Base-by-base conservation (phyloP, 2,888 invertebrate genomes). In the Papilio gigon region DNA sequence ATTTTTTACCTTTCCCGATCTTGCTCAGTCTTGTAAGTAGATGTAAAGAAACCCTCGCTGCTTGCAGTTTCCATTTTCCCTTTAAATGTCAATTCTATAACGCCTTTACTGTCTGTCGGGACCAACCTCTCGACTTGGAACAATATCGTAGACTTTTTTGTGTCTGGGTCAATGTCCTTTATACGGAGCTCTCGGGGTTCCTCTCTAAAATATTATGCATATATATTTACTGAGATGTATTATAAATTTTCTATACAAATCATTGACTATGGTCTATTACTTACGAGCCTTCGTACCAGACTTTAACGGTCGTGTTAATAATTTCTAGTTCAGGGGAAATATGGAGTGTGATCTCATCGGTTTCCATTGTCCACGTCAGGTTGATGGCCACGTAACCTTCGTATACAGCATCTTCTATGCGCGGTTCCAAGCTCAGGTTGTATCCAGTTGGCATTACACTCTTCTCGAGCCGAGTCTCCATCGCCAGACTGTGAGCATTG, bases 21-120 rank as follows among this genome's bases (percentile, higher is more conserved):
- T 70, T 89, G 83, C 1, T 92, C 90, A 0, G 82, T 81, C 0
- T 75, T 79, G 77, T 96, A 96, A 50, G 92, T 93, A 35, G 94
- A 94, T 78, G 94, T 94, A 79, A 96, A 96, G 70, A 97, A 92
- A 0, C 95, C 96, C 72, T 95, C 95, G 0, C 94, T 93, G 4
- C 90, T 92, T 6, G 93, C 93, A 17, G 94, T 93, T 70, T 93
- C 94, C 74, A 97, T 86, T 66, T 91, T 93, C 0, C 96, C 96
- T 69, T 92, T 92, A 78, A 95, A 96, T 2, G 86, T 89, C 58
- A 97, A 92, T 72, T 93, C 93, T 17, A 97, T 77, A 75, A 94
- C 92, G 44, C 95, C 95, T 14, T 89, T 90, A 0, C 94, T 88
- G 0, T 93, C 93, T 60, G 93, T 90, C 4, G 93, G 88, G 4